Conservation (phyloP, 2,888 invertebrate genomes). For the Apotomis capreana region DNA sequence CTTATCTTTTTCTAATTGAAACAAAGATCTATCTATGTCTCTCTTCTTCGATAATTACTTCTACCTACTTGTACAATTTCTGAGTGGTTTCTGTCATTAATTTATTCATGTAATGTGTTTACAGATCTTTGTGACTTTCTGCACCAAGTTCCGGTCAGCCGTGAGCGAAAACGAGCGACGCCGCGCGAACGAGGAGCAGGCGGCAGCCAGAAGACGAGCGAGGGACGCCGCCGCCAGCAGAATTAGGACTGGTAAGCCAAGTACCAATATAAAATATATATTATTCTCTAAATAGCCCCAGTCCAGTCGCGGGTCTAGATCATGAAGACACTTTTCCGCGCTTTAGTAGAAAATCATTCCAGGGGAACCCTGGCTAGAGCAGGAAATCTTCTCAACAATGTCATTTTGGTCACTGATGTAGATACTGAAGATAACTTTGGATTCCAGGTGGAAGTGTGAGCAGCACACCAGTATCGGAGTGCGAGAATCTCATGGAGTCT, state of each 20-base stretch:
- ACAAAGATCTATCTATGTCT: no score
- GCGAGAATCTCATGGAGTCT: constrained; percentile 89
- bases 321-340: no score
- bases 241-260: constrained; percentile 56
- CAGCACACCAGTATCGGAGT: constrained; percentile 89
- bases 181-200: constrained; percentile 92
- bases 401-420: no score
- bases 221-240: constrained; percentile 72
- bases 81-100: background rate
- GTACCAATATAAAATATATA: no score
- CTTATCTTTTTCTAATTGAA: no score
- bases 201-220: constrained; percentile 87
- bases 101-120: background rate
- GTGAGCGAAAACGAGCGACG: constrained; percentile 93
- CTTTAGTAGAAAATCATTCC: no score
- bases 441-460: constrained; percentile 81
- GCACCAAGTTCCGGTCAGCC: constrained; percentile 92
- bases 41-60: background rate
- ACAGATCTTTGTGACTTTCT: constrained; percentile 90
- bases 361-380: no score
- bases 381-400: no score
- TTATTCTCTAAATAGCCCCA: no score
- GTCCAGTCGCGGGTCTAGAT: no score
- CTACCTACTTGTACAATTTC: background rate
- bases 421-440: no score